Percentiles rank a stretch among this genome's conserved stretches.
Conservation (phyloP, 2,113 vertebrate species). For the Solenodon paradoxus region DNA sequence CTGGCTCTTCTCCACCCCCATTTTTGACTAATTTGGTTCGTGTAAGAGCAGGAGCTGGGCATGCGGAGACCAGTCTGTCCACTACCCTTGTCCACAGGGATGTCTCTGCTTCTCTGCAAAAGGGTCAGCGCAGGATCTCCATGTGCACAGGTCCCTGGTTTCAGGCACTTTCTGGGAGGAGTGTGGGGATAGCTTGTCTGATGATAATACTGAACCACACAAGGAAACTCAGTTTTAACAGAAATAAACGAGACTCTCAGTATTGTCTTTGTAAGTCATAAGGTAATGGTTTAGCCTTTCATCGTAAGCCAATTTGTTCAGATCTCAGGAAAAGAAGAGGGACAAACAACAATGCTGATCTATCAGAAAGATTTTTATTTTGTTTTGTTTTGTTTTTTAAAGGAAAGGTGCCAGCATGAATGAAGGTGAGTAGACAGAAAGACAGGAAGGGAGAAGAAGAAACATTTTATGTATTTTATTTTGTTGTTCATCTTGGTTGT, state of each 20-base stretch:
- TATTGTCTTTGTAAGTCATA: neutral
- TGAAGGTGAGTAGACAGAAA: too few species aligned
- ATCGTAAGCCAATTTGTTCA: neutral
- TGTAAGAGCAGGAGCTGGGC: neutral
- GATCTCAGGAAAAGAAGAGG: neutral
- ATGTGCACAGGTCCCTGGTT: rapidly evolving
- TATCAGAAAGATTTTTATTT: too few species aligned
- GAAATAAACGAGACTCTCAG: neutral
- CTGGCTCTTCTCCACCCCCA: neutral
- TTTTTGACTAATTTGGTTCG: neutral
- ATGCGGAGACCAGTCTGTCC: neutral
- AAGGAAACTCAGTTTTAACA: neutral
- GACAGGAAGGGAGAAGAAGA: too few species aligned
- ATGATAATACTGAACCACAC: neutral
- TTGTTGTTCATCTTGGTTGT: too few species aligned
- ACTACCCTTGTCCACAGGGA: neutral
- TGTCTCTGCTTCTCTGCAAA: rapidly evolving
- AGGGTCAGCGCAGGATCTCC: neutral
- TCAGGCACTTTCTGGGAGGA: rapidly evolving
- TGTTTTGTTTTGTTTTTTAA: too few species aligned
- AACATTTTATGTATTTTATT: too few species aligned
- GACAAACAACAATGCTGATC: neutral
- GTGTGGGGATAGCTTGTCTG: neutral
- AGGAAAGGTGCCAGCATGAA: too few species aligned
- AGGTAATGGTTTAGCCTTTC: neutral